Base-by-base conservation (phyloP, 2,888 invertebrate species). In the Diaphora mendica region DNA sequence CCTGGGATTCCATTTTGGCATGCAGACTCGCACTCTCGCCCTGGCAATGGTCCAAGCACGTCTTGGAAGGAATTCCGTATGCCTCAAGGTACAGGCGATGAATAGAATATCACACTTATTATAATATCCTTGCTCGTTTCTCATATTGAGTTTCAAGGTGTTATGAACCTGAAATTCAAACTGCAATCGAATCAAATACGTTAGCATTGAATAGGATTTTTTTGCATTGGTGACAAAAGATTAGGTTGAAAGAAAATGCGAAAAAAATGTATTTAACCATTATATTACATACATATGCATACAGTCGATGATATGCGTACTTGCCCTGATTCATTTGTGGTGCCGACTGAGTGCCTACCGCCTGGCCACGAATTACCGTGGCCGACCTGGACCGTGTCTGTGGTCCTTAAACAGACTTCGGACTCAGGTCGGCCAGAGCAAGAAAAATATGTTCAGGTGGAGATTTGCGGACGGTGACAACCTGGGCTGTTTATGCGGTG, bases 1-100 rank as follows among this genome's bases (percentile, higher is more conserved):
- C 79, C 82, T 82, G 75, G 86, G 87, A 88, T 88, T 89, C 87
- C 88, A 87, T 89, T 91, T 91, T 90, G 91, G 91, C 90, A 88
- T 89, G 86, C 86, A 86, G 83, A 86, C 87, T 88, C 87, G 89
- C 85, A 89, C 89, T 89, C 85, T 82, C 79, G 73, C 77, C 77
- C 84, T 92, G 91, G 92, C 91, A 86, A 13, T 15, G 74, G 62
- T 85, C 91, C 92, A 91, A 82, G 72, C 82, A 86, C 83, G 87
- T 86, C 90, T 89, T 84, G 77, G 77, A 85, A 85, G 85, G 83
- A 84, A 82, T 79, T 81, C 76, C 70, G 84, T 79, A 79, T 79
- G 86, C 86, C 80, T 66, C 83, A 87, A 89, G 87, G 81, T 81
- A 86, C 66, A 81, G 78, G 78, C 81, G 81, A 70, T 74, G 72